A percentile compares a stretch with the other conserved stretches of the same genome.
phyloP scores from a whole-genome alignment of 2,113 vertebrate species.

The Xerus inauris region DNA sequence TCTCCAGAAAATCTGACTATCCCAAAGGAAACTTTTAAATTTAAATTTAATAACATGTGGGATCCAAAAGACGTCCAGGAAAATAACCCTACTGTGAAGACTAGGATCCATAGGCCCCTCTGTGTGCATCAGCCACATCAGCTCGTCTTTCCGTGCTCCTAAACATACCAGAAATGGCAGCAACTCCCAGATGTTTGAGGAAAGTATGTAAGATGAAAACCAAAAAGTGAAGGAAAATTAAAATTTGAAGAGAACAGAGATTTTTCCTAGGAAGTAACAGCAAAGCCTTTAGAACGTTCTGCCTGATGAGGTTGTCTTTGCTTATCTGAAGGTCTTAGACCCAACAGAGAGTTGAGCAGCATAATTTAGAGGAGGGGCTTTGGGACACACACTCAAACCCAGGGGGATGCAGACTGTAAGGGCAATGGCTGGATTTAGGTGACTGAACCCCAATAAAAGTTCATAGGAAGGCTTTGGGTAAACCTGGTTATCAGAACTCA shows the following conservation, averaged over 20 bases:
- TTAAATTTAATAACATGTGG: neutral
- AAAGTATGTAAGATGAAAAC: neutral
- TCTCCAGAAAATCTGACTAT: neutral
- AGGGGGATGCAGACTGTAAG: neutral
- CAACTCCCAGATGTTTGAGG: neutral
- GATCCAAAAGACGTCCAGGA: neutral
- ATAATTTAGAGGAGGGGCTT: too few relatives aligned
- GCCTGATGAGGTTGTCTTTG: neutral
- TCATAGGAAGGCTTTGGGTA: neutral
- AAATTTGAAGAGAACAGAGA: neutral
- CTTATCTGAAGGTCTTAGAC: neutral
- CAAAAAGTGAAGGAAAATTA: neutral
- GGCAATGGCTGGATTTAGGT: too few relatives aligned
- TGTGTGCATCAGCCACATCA: neutral
- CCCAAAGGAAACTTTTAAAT: neutral
- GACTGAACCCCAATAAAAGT: neutral
- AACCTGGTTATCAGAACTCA: too few relatives aligned
- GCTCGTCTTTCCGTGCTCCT: neutral
- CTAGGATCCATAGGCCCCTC: too few relatives aligned
- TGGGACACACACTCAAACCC: neutral
- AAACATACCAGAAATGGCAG: neutral
- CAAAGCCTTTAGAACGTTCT: neutral
- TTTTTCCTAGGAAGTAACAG: neutral
- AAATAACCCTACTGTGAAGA: neutral
- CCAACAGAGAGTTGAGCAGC: neutral